phyloP scores from a whole-genome alignment of 2,113 vertebrate genomes.

The Centropus unirufus region DNA sequence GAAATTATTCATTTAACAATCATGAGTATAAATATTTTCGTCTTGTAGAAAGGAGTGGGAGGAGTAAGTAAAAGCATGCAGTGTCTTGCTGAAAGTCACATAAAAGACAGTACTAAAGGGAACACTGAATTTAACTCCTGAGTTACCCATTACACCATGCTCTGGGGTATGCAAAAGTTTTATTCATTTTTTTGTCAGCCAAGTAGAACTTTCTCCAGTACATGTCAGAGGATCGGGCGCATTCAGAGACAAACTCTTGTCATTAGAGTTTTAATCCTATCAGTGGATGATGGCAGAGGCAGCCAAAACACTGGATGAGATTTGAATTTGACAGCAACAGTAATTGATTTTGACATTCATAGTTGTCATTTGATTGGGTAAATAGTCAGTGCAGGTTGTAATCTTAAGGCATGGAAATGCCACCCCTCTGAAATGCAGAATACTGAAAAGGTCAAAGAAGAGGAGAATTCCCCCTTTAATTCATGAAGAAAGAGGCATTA shows the following conservation, averaged over 20 bases:
- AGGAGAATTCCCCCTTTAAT: slow-evolving; percentile 41
- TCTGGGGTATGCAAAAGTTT: neutral
- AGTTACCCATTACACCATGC: neutral
- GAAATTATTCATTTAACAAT: neutral
- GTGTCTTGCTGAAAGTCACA: neutral
- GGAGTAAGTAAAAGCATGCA: neutral
- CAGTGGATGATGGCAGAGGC: neutral
- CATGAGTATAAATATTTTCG: neutral
- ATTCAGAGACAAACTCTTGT: neutral
- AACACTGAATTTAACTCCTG: neutral
- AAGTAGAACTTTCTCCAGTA: neutral
- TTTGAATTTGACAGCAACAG: neutral
- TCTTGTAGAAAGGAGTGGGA: too few species aligned
- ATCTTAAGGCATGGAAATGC: slow-evolving; percentile 48
- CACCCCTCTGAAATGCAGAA: slow-evolving; percentile 50
- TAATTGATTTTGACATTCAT: slow-evolving; percentile 42
- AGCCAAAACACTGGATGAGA: neutral
- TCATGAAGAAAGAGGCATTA: slow-evolving; percentile 43
- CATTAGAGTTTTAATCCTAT: neutral
- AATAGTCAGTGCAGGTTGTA: slow-evolving; percentile 29
- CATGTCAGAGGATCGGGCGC: neutral
- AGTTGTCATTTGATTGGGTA: slow-evolving; percentile 46
- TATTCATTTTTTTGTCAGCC: neutral
- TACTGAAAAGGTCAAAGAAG: slow-evolving; percentile 70
- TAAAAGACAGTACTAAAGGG: neutral